Conservation (phyloP, 2,888 invertebrate species). For the Andricus curvator region DNA sequence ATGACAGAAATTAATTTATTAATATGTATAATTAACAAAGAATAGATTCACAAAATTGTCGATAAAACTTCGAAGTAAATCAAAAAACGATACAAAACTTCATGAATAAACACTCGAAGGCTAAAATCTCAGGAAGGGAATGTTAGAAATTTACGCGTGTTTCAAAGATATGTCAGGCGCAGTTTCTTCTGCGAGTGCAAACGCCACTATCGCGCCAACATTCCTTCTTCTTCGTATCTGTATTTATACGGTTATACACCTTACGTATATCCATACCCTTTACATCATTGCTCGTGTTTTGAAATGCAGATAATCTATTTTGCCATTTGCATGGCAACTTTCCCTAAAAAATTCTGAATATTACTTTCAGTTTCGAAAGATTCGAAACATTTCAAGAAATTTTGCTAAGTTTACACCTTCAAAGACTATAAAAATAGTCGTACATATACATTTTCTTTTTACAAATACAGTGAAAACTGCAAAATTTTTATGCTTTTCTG, state of each 20-base stretch:
- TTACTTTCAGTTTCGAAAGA: neutral
- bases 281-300: neutral
- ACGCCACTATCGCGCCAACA: constrained; percentile 2
- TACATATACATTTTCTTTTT: neutral
- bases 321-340: neutral
- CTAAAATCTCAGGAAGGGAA: constrained; percentile 22
- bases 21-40: neutral
- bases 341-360: neutral
- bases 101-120: constrained; percentile 8
- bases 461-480: neutral
- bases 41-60: neutral
- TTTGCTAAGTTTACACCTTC: neutral
- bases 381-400: neutral
- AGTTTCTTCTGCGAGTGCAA: constrained; percentile 12
- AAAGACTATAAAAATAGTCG: neutral
- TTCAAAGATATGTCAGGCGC: constrained; percentile 21
- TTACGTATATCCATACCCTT: constrained; percentile 15
- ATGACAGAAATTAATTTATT: neutral
- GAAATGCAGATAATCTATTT: neutral
- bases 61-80: constrained; percentile 15
- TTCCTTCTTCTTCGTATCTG: constrained; percentile 20
- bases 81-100: constrained; percentile 36
- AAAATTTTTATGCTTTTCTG: neutral
- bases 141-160: constrained; percentile 2
- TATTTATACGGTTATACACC: constrained; percentile 16